phyloP scores from a whole-genome alignment of 2,113 vertebrate species.

The Isichthys henryi region DNA sequence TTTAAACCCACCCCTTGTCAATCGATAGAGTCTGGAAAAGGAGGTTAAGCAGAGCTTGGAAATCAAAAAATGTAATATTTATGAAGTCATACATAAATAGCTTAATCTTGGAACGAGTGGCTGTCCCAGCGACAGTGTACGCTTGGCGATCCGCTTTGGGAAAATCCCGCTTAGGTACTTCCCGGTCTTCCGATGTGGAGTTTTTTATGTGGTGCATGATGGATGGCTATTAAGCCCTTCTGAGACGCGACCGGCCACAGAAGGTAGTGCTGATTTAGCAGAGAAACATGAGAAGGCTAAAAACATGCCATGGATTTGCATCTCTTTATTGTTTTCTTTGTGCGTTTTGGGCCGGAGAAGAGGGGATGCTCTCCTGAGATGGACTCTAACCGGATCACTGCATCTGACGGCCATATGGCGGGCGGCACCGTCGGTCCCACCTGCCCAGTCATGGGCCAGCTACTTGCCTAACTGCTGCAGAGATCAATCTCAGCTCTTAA shows the following conservation, averaged over 20 bases:
- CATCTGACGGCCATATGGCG: neutral
- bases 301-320: neutral
- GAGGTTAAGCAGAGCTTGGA: slow-evolving; percentile 48
- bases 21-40: slow-evolving; percentile 37
- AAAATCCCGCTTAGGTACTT: slow-evolving; percentile 37
- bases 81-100: slow-evolving; percentile 54
- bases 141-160: slow-evolving; percentile 36
- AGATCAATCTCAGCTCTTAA: neutral
- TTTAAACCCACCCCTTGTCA: slow-evolving; percentile 28
- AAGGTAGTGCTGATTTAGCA: neutral
- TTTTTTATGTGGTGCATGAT: slow-evolving; percentile 35
- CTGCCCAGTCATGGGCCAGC: neutral
- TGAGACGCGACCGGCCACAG: slow-evolving; percentile 25
- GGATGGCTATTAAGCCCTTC: slow-evolving; percentile 27
- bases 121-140: slow-evolving; percentile 39
- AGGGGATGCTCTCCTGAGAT: neutral
- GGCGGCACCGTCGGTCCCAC: neutral
- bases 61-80: slow-evolving; percentile 54
- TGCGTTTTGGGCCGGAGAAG: neutral
- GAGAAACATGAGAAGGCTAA: neutral
- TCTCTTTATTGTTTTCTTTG: neutral
- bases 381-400: neutral
- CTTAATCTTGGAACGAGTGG: slow-evolving; percentile 46
- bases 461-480: neutral
- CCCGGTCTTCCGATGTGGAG: slow-evolving; percentile 34